Base-by-base conservation (phyloP, 37 sponge, comb jelly and placozoan species). In the Axinella damicornis region DNA sequence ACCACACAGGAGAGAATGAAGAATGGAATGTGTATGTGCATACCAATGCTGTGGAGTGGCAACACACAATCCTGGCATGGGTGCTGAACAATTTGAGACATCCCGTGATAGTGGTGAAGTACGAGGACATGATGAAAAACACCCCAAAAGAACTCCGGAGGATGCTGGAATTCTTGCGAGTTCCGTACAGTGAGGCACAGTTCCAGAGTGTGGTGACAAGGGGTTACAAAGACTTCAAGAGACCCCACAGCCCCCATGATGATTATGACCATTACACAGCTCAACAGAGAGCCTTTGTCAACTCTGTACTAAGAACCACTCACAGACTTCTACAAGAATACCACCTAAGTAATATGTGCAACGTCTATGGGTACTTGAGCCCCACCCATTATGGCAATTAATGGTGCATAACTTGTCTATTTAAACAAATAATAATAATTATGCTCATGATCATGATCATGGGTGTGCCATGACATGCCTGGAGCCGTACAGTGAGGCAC, bases 191-290 rank as follows among this genome's bases (percentile, higher is more conserved):
- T 62, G 27, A 39, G 2, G 22, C 69, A 22, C 61, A 55, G 79
- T 27, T 83, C 32, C 31, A 73, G 34, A 25, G 20, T 57, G 64
- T 83, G 63, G 74, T 83, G 30, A 46, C 52, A 6, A 40, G 52
- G 38, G 84, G 76, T 0, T 84, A 75, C 66, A 65, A 20, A 0
- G 32, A 56, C 37, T 87, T 70, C 64, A 61, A 57, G 52, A 71
- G 87, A 36, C 13, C 30, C 4, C 72, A 72, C 24, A 46, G 30
- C 11, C 9, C 46, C 46, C 46, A 46, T 12, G 55, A n/a, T 14
- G 14, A 22, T 19, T 88, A 74, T 39, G 53, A 81, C 37, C 88
- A 80, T 25, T 88, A 75, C 68, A 81, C 88, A 16, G 5, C 57
- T 0, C 36, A 35, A 33, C 88, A 88, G 52, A 57, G 54, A 32